phyloP scores from a whole-genome alignment of 2,797 vertebrate species.

The Gymnothorax reevesii region DNA sequence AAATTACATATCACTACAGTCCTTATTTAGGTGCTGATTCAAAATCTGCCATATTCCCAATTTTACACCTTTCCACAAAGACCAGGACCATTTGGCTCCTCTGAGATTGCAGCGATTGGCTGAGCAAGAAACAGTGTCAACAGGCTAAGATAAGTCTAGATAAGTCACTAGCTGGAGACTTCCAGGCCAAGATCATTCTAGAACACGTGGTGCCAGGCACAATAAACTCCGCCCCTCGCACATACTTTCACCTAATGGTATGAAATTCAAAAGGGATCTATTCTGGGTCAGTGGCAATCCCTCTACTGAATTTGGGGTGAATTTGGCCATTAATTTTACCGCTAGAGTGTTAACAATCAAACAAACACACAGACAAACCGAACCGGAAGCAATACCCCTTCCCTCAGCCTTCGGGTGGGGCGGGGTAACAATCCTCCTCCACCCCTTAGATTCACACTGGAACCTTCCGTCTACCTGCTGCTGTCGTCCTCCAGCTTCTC shows the following conservation, averaged over 20 bases:
- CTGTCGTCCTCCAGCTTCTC: conserved; percentile 91
- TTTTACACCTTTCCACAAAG: neutral
- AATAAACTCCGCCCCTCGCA: too few relatives aligned
- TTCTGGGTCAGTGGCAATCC: too few relatives aligned
- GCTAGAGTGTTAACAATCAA: too few relatives aligned
- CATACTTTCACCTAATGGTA: too few relatives aligned
- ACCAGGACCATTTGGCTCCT: neutral
- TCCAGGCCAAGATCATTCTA: neutral
- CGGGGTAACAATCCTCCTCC: neutral
- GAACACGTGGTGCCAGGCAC: too few relatives aligned
- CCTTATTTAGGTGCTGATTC: neutral
- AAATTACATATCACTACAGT: neutral
- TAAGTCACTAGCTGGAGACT: neutral
- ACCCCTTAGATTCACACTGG: too few relatives aligned
- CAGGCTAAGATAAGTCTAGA: neutral
- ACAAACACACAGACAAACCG: too few relatives aligned
- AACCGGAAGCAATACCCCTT: too few relatives aligned
- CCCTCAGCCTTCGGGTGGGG: too few relatives aligned
- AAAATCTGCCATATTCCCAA: neutral
- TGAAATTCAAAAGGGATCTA: too few relatives aligned
- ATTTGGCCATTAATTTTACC: too few relatives aligned
- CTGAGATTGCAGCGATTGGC: neutral
- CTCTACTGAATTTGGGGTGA: too few relatives aligned
- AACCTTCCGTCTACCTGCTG: conserved; percentile 74
- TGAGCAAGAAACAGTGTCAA: neutral